phyloP scores from a whole-genome alignment of 2,888 invertebrate species.

The Julus scanicus region DNA sequence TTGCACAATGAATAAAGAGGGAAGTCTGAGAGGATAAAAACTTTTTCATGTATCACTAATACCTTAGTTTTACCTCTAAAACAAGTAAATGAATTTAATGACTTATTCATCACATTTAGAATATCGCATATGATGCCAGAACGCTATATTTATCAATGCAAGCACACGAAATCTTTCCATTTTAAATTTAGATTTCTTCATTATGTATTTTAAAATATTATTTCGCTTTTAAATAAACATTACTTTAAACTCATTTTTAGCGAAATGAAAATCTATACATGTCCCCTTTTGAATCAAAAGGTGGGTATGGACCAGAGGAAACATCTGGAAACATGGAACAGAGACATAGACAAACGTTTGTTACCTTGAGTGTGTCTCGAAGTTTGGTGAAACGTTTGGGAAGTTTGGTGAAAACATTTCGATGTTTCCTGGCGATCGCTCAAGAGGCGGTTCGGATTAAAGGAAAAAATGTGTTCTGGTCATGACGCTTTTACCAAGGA shows the following conservation, averaged over 20 bases:
- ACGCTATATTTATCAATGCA: not conserved
- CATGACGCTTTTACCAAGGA: too few relatives aligned
- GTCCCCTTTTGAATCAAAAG: too few relatives aligned
- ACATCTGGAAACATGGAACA: too few relatives aligned
- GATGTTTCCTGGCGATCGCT: too few relatives aligned
- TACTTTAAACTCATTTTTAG: not conserved
- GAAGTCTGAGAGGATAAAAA: not conserved
- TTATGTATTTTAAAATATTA: not conserved
- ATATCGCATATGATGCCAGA: not conserved
- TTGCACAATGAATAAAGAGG: not conserved
- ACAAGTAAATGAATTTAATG: slow-evolving; percentile 19
- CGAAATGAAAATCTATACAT: too few relatives aligned
- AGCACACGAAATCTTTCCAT: not conserved
- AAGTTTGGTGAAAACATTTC: too few relatives aligned
- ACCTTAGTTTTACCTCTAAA: not conserved
- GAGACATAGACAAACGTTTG: too few relatives aligned
- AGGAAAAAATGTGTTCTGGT: too few relatives aligned
- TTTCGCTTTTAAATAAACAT: not conserved
- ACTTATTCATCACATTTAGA: not conserved
- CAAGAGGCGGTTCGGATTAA: too few relatives aligned
- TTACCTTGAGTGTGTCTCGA: too few relatives aligned
- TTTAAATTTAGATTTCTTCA: not conserved
- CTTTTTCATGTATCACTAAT: not conserved
- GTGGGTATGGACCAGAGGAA: too few relatives aligned
- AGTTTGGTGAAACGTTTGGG: too few relatives aligned